Conservation (phyloP, 2,797 vertebrate species). For the Adelosebastes latens region DNA sequence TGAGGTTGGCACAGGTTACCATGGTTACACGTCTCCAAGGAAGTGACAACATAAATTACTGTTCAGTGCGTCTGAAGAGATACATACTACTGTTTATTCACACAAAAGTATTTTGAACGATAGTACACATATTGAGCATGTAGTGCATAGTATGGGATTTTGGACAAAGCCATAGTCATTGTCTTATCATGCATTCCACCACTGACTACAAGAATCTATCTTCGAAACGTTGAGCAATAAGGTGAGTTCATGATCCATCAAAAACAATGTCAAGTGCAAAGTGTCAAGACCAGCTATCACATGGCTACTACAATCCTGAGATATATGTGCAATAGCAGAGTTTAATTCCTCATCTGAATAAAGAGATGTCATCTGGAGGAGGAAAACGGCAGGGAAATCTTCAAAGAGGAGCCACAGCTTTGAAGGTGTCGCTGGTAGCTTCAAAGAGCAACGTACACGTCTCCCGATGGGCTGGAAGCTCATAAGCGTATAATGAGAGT, state of each 20-base stretch:
- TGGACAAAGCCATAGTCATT: neutral
- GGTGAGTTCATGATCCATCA: neutral
- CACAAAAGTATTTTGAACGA: no score
- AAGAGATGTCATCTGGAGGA: slow-evolving; percentile 58
- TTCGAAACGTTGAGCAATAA: neutral
- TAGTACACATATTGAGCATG: no score
- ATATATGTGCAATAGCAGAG: slow-evolving; percentile 53
- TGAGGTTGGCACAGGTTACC: no score
- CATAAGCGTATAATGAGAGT: slow-evolving; percentile 57
- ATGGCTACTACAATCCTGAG: neutral
- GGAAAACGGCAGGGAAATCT: slow-evolving; percentile 69
- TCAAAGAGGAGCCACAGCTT: slow-evolving; percentile 80
- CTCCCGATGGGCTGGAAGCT: slow-evolving; percentile 64
- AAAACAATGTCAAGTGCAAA: neutral
- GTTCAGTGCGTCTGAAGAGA: no score
- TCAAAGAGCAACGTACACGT: slow-evolving; percentile 76
- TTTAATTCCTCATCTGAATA: slow-evolving; percentile 68
- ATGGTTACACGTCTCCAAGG: no score
- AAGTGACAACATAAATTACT: no score
- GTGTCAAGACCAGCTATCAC: slow-evolving; percentile 1
- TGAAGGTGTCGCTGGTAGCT: slow-evolving; percentile 80
- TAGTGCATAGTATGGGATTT: no score
- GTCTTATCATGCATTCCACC: neutral
- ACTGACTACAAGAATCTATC: neutral
- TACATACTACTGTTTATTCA: no score